Evolutionary conservation across 2,888 invertebrate genomes (phyloP).

Genomic region (Mimachlamys varia): DNA sequence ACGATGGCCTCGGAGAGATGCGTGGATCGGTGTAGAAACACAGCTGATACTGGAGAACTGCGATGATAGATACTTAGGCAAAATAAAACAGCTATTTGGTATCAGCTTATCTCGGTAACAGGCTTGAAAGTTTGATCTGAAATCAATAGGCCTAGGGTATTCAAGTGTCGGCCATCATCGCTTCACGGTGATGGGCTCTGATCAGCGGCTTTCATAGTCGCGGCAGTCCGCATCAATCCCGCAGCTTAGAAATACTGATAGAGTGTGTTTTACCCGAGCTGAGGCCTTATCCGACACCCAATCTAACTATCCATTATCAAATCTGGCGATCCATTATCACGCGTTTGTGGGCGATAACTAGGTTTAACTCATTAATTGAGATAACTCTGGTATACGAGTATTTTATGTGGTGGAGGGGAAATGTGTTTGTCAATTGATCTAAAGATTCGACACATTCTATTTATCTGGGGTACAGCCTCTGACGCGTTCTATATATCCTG

Average conservation of each 20-base stretch:
- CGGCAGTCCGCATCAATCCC: not conserved
- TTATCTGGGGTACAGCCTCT: not conserved
- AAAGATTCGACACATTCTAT: not conserved
- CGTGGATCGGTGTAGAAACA: not conserved
- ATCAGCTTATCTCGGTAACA: constrained; percentile 26
- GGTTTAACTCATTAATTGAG: constrained; percentile 31
- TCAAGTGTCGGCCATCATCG: not conserved
- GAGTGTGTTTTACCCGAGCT: not conserved
- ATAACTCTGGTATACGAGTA: constrained; percentile 17
- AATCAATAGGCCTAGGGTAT: constrained; percentile 22
- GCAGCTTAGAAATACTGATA: not conserved
- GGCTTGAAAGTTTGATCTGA: constrained; percentile 35
- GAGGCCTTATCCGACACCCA: constrained; percentile 16
- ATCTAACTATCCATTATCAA: constrained; percentile 31
- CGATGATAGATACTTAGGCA: constrained; percentile 23
- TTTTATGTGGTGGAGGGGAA: not conserved
- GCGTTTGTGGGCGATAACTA: constrained; percentile 16
- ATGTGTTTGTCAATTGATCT: constrained; percentile 5
- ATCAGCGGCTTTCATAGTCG: not conserved
- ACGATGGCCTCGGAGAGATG: not conserved
- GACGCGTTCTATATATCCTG: not conserved
- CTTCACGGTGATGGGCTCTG: not conserved
- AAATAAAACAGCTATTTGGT: constrained; percentile 34
- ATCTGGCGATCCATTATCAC: constrained; percentile 16
- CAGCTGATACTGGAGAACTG: not conserved